Evolutionary conservation across 2,797 vertebrate genomes (phyloP).

Genomic region (Poeciliopsis presidionis): DNA sequence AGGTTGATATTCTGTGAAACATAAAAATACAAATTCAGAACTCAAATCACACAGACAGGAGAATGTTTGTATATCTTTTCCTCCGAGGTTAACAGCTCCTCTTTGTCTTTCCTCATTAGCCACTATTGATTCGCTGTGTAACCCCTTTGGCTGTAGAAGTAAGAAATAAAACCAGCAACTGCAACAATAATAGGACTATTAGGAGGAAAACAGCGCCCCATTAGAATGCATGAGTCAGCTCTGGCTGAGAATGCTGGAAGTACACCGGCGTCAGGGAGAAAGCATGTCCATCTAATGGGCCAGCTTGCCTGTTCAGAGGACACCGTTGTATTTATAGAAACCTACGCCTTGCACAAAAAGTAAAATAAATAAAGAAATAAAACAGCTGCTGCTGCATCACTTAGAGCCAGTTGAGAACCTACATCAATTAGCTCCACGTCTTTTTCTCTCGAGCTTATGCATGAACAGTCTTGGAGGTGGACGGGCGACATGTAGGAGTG

Average conservation of each 20-base stretch:
- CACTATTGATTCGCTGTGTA: constrained; percentile 22
- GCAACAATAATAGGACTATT: constrained; percentile 22
- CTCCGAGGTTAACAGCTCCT: neutral
- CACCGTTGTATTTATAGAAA: neutral
- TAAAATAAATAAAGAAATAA: neutral
- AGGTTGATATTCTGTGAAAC: neutral
- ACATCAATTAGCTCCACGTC: constrained; percentile 7
- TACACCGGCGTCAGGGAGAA: constrained; percentile 41
- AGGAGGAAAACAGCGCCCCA: constrained; percentile 22
- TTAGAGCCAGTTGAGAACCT: constrained; percentile 17
- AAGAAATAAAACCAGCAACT: constrained; percentile 10
- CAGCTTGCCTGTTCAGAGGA: neutral
- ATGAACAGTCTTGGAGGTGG: constrained; percentile 44
- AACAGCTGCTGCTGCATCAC: neutral
- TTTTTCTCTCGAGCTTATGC: constrained; percentile 32
- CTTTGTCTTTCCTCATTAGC: constrained; percentile 14
- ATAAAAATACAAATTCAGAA: too few species aligned
- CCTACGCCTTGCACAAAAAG: neutral
- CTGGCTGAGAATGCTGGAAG: constrained; percentile 28
- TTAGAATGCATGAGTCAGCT: constrained; percentile 41
- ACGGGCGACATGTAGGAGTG: constrained; percentile 42
- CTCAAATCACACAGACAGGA: neutral
- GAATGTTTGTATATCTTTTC: neutral
- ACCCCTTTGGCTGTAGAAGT: constrained; percentile 21
- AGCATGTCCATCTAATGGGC: constrained; percentile 10